Conservation (phyloP, 2,113 vertebrate genomes). For the Serilophus lunatus region DNA sequence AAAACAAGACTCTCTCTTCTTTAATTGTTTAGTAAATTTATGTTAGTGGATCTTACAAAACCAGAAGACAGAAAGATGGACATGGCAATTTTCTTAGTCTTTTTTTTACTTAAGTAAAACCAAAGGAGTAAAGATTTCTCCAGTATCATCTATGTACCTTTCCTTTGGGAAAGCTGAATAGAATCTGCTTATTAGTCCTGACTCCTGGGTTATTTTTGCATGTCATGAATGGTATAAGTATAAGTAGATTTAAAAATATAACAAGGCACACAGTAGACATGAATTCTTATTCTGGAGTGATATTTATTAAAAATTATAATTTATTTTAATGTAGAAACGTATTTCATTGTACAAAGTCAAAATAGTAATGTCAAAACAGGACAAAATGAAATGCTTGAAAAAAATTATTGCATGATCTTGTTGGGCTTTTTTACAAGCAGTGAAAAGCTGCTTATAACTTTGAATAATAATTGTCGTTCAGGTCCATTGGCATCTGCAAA, state of each 20-base stretch:
- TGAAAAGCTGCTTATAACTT: conserved; percentile 37
- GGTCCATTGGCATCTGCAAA: conserved; percentile 55
- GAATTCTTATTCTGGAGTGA: neutral
- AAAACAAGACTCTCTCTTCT: neutral
- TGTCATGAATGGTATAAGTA: neutral
- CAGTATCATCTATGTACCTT: neutral
- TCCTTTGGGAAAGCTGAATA: neutral
- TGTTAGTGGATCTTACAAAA: neutral
- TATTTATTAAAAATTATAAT: neutral
- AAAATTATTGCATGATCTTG: conserved; percentile 21
- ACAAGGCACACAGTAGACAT: neutral
- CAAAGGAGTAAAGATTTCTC: neutral
- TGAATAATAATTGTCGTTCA: conserved; percentile 56
- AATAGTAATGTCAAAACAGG: neutral
- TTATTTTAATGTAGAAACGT: neutral
- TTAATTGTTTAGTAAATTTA: neutral
- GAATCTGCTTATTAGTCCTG: neutral
- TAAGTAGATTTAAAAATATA: neutral
- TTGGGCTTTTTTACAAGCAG: conserved; percentile 35
- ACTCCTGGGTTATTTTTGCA: neutral
- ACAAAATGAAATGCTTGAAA: conserved; percentile 15
- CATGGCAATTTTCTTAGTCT: neutral
- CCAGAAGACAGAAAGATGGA: neutral
- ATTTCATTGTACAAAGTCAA: neutral
- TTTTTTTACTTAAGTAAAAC: too few relatives aligned